phyloP scores from a whole-genome alignment of 37 sponge, comb jelly and placozoan species.

The Ianthella basta region DNA sequence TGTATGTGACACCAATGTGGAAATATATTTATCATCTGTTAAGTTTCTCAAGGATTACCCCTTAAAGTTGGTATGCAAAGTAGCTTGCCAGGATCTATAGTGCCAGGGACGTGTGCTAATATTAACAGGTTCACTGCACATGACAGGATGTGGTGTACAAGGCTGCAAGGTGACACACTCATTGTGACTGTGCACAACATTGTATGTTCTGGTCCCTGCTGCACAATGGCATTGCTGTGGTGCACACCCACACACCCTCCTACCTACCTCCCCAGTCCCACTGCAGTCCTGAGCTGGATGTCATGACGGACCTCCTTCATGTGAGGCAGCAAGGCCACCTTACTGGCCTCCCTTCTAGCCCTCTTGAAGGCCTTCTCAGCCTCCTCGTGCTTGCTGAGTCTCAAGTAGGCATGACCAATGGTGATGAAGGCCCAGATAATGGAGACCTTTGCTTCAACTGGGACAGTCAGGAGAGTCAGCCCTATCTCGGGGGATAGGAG shows the following conservation, averaged over 20 bases:
- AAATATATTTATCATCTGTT: too few relatives aligned
- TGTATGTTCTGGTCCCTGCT: background rate
- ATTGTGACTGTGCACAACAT: too few relatives aligned
- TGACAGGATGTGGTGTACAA: too few relatives aligned
- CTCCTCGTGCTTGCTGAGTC: conserved; percentile 2
- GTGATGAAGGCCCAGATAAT: background rate
- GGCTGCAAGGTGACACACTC: too few relatives aligned
- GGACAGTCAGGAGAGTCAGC: background rate
- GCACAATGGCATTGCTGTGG: background rate
- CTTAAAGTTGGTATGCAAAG: too few relatives aligned
- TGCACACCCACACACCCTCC: conserved; percentile 16
- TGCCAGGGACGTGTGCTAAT: too few relatives aligned
- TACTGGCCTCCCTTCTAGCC: background rate
- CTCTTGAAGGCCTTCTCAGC: conserved; percentile 2
- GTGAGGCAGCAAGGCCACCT: background rate
- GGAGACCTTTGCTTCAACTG: background rate
- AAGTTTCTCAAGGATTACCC: too few relatives aligned
- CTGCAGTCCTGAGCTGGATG: background rate
- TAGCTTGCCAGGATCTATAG: too few relatives aligned
- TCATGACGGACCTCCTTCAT: background rate
- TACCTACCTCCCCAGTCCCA: conserved; percentile 30
- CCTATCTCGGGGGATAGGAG: background rate
- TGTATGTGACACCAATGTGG: too few relatives aligned
- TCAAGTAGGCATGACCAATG: conserved; percentile 8
- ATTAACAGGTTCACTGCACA: too few relatives aligned